A percentile compares a stretch with the other conserved stretches of the same genome.
phyloP scores from a whole-genome alignment of 2,888 invertebrate genomes.

The Linnaemya vulpina region DNA sequence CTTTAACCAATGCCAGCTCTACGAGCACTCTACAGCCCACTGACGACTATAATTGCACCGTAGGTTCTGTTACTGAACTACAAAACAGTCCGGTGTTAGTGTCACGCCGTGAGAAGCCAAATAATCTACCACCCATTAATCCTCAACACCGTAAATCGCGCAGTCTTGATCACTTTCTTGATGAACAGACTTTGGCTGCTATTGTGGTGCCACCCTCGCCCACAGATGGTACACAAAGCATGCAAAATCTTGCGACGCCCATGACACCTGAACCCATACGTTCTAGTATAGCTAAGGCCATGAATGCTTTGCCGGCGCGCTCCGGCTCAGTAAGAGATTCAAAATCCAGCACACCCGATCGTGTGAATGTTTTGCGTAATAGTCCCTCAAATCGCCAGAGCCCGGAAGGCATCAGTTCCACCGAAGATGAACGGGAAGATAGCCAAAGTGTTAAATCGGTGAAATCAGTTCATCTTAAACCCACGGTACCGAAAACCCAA shows the following conservation, averaged over 20 bases:
- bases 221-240: slow-evolving; percentile 81
- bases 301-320: slow-evolving; percentile 36
- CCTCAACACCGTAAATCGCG: slow-evolving; percentile 84
- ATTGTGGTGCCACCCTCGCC: slow-evolving; percentile 75
- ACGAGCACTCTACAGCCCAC: slow-evolving; percentile 78
- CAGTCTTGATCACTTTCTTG: slow-evolving; percentile 86
- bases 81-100: slow-evolving; percentile 74
- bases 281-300: slow-evolving; percentile 56
- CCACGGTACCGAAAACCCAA: slow-evolving; percentile 73
- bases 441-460: slow-evolving; percentile 72
- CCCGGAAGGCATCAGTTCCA: slow-evolving; percentile 82
- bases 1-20: slow-evolving; percentile 79
- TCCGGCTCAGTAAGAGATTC: slow-evolving; percentile 75
- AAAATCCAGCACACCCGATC: slow-evolving; percentile 80
- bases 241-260: slow-evolving; percentile 81
- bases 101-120: slow-evolving; percentile 78
- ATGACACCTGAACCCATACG: slow-evolving; percentile 74
- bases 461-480: slow-evolving; percentile 21
- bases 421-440: slow-evolving; percentile 82
- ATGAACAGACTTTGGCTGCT: slow-evolving; percentile 82
- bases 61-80: slow-evolving; percentile 66
- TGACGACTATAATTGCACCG: slow-evolving; percentile 68
- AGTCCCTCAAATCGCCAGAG: slow-evolving; percentile 78
- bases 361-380: slow-evolving; percentile 66
- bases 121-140: slow-evolving; percentile 75